phyloP scores from a whole-genome alignment of 2,888 invertebrate genomes.

The Periphyllus acericola region DNA sequence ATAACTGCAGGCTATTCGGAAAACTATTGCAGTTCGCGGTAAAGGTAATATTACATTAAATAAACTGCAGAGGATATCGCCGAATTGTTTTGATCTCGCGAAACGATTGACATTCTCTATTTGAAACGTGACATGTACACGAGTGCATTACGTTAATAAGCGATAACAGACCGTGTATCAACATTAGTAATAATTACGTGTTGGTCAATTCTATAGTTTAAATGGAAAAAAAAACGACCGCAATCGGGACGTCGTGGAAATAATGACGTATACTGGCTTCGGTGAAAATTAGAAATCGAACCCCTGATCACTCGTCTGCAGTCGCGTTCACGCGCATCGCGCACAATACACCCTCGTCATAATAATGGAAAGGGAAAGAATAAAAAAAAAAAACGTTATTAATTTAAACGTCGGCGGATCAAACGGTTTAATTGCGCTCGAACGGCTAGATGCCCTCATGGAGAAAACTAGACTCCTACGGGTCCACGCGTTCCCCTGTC shows the following conservation, averaged over 20 bases:
- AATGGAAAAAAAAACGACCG: not conserved
- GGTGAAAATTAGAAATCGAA: not conserved
- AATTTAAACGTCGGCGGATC: conserved; percentile 5
- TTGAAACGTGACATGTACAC: too few relatives aligned
- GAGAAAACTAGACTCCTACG: conserved; percentile 9
- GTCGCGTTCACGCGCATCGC: not conserved
- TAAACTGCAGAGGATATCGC: too few relatives aligned
- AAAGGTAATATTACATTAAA: too few relatives aligned
- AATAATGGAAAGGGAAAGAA: not conserved
- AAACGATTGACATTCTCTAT: too few relatives aligned
- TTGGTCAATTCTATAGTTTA: too few relatives aligned
- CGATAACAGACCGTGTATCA: too few relatives aligned
- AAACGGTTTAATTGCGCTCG: conserved; percentile 36
- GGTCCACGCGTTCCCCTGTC: not conserved
- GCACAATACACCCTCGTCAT: not conserved
- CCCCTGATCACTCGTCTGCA: not conserved
- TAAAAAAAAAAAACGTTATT: not conserved
- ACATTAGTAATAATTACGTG: too few relatives aligned
- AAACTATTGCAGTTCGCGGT: not conserved
- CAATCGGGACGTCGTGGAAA: not conserved
- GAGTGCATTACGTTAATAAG: too few relatives aligned
- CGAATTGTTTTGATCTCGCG: too few relatives aligned
- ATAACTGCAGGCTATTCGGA: not conserved
- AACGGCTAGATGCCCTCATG: conserved; percentile 25
- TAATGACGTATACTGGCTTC: not conserved